Evolutionary conservation across 2,888 invertebrate genomes (phyloP), one percentile per base, ranked within the genome.

Genomic region (Holacanthella duospinosa): DNA sequence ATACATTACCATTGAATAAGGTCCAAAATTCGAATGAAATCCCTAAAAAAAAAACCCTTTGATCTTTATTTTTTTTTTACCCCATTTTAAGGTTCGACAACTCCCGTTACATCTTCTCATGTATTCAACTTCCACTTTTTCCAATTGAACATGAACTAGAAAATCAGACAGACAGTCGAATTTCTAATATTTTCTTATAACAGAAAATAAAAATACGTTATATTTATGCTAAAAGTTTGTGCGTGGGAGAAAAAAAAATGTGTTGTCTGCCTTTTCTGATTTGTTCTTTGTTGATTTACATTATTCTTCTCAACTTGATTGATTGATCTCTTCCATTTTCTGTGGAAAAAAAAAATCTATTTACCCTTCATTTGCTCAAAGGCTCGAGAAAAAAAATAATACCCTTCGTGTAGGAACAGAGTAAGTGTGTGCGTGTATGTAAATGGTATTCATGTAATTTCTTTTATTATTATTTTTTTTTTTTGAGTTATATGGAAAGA

Each of bases 361-460:
- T 48, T 48, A 16, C 19, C 48, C n/a, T 48, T 48, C 48, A 48
- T 48, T 48, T 48, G 48, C 4, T n/a, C 12, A 16, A 16, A 16
- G 36, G 16, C 36, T 36, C 36, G 6, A 36, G 9, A 36, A 36
- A 16, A 12, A 16, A 12, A 36, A 36, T 12, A 36, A 36, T 21
- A 36, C 48, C 48, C 48, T 48, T 48, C 48, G 48, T n/a, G 48
- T 21, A n/a, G 12, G 12, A 4, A 48, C 16, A 21, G 16, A 9
- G 4, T 4, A n/a, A 48, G 21, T 48, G 48, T 48, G 48, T 48
- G 48, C 48, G 48, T 48, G 48, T 48, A 48, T 48, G 48, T 48
- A 48, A 48, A 48, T 48, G 48, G 48, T 16, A 48, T 48, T 36
- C n/a, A n/a, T n/a, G n/a, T n/a, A n/a, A n/a, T n/a, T n/a, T n/a